These are phyloP conservation scores for Rhipidura dahli DNA, from an alignment of 2,113 vertebrate species.

Conservation along the genomic window DNA sequence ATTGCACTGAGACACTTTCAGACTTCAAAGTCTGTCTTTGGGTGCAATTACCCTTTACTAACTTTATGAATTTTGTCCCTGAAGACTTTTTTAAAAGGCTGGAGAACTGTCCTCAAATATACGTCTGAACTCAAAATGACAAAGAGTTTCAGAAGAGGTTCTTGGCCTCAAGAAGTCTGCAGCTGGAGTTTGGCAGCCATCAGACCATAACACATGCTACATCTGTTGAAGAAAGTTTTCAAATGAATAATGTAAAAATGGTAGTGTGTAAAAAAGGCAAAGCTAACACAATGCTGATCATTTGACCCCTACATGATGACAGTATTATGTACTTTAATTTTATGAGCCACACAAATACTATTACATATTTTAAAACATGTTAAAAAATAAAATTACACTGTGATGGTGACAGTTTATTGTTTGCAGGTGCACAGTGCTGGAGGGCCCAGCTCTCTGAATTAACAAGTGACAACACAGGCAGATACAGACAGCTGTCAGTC, in stretches of 20 bases:
- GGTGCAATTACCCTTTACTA: neutral
- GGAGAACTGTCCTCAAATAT: neutral
- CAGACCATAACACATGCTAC: slow-evolving; percentile 22
- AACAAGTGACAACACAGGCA: neutral
- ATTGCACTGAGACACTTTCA: neutral
- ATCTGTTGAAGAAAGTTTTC: slow-evolving; percentile 24
- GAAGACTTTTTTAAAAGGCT: neutral
- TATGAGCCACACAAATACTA: slow-evolving; percentile 43
- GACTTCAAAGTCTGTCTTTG: neutral
- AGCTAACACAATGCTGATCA: slow-evolving; percentile 24
- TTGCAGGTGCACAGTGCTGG: slow-evolving; percentile 1
- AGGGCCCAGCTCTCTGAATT: neutral
- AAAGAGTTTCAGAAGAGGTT: slow-evolving; percentile 22
- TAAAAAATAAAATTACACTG: slow-evolving; percentile 33
- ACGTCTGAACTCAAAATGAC: neutral
- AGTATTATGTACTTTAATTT: slow-evolving; percentile 54
- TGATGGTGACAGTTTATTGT: slow-evolving; percentile 49
- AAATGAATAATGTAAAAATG: slow-evolving; percentile 36
- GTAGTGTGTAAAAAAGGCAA: slow-evolving; percentile 19
- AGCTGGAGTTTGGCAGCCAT: slow-evolving; percentile 58
- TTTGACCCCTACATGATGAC: slow-evolving; percentile 42
- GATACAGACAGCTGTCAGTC: neutral
- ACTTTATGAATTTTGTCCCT: neutral
- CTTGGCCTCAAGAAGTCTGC: slow-evolving; percentile 27
- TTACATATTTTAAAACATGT: slow-evolving; percentile 34